Base-by-base conservation (phyloP, 2,888 invertebrate species). In the Eupithecia subfuscata region DNA sequence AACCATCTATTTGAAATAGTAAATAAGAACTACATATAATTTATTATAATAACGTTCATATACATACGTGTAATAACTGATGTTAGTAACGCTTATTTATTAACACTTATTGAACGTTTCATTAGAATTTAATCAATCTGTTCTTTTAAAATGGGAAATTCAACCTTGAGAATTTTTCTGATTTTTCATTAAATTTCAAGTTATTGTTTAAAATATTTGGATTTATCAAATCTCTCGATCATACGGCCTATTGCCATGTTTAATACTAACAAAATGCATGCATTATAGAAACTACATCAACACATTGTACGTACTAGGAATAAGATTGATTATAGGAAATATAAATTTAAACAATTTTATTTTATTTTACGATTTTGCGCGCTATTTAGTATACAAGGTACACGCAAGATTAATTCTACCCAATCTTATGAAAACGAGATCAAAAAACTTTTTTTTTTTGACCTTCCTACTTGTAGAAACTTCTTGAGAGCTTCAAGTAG, bases 381-480 rank as follows among this genome's bases (percentile, higher is more conserved):
- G 11, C 8, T 12, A 56, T 22, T 56, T 56, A 22, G n/a, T 56
- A 22, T 56, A 56, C 52, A 56, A 22, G 11, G 48, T 48, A n/a
- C 9, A 25, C 22, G 22, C 22, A 22, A 25, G 9, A 60, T 3
- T 25, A 25, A 25, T 25, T 34, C 56, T 56, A 56, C 56, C 11
- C 22, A 56, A 56, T 56, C 22, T 63, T 63, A 63, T 16, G 63
- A 14, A 0, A 63, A 30, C 18, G 16, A 64, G 64, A 64, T 64
- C 64, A 64, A 64, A 64, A 64, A 64, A 8, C 7, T 16, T 18
- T 64, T 64, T 64, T 64, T 64, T 64, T 12, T 64, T 18, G 34
- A 34, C 18, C 9, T 64, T 64, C 18, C 52, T 56, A 22, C 22
- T 56, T 56, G 22, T 11, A 34, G 18, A 64, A 34, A 34, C 8